Evolutionary conservation across 2,888 invertebrate genomes (phyloP), one percentile per base, ranked within the genome.

Genomic region (Eurois occulta): DNA sequence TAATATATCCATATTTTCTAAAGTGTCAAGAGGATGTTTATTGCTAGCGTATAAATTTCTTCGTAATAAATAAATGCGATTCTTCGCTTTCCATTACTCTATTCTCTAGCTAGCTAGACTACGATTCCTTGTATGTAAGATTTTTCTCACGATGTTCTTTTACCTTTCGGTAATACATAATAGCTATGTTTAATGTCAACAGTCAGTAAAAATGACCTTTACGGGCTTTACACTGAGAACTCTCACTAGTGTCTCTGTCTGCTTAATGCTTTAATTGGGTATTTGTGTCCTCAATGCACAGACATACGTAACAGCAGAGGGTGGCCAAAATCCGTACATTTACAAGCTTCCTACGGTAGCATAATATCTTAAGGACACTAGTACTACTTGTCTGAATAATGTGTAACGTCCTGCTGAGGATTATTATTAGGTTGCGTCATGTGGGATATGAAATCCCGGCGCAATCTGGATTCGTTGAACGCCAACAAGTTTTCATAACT

Each of bases 111-210:
- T 8, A 24, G n/a, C n/a, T 28, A 55, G 18, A 38, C 46, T 71
- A 71, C 48, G 67, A 68, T 81, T 71, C 48, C 77, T 60, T 68
- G 35, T 71, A 75, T 38, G 62, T 62, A 68, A 82, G 55, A 72
- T 64, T 65, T 72, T 85, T 86, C 85, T 78, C 83, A 87, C 81
- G 80, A 71, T 52, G 67, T 74, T 81, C 66, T 74, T 75, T 65
- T 60, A 71, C 67, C 70, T 75, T 74, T 77, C 52, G 77, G 60
- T 64, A 46, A 65, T 48, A 46, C 18, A 69, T 77, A 74, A 69
- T 81, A 24, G 60, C 64, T 62, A 41, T 85, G 48, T 64, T 62
- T 68, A 78, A 75, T 84, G 80, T 76, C 80, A 80, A 64, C 58
- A 64, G 43, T 52, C 21, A 64, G 52, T n/a, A 38, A 83, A 79